Base-by-base conservation (phyloP, 2,888 invertebrate species). In the Hemicrepidius hirtus region DNA sequence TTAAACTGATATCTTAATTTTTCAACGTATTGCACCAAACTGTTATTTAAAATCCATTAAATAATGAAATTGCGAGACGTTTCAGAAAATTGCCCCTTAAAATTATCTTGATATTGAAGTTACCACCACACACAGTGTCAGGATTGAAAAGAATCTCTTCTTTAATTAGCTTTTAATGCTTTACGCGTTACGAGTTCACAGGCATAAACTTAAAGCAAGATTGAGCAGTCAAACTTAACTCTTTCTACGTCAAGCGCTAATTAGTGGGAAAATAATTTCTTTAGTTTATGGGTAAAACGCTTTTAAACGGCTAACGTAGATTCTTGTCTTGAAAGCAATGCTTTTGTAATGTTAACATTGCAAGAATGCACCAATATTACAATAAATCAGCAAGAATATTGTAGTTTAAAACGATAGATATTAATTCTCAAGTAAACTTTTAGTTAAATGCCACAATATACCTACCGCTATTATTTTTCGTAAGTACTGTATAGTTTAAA, bases 31-130 rank as follows among this genome's bases (percentile, higher is more conserved):
- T 64, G 64, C 50, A 64, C 64, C 70, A 65, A 71, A 75, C 71
- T 77, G 78, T 79, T 79, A 81, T 81, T 81, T 81, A 80, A 81
- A 81, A 78, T 71, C 78, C 78, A 81, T 81, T 79, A 80, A 77
- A 72, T 70, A 68, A 40, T 75, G 71, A 79, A 79, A 80, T 80
- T 81, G 78, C 78, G 76, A 78, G 79, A 79, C 77, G 80, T 77
- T 77, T 75, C 74, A 68, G 76, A 74, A 80, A 80, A 81, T 81
- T 80, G 78, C 80, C 68, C 66, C 71, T 71, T 71, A 49, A 71
- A 62, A 53, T 66, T 60, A 65, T 67, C 66, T 64, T 32, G 50
- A 62, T 62, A 28, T 44, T 67, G 74, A 59, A 68, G 32, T 63
- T 74, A 66, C 66, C 75, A 75, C 79, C 79, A 75, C 79, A 78